These are phyloP conservation scores for Cynaeus angustus DNA, from an alignment of 2,888 invertebrate genomes.

Conservation along the genomic window DNA sequence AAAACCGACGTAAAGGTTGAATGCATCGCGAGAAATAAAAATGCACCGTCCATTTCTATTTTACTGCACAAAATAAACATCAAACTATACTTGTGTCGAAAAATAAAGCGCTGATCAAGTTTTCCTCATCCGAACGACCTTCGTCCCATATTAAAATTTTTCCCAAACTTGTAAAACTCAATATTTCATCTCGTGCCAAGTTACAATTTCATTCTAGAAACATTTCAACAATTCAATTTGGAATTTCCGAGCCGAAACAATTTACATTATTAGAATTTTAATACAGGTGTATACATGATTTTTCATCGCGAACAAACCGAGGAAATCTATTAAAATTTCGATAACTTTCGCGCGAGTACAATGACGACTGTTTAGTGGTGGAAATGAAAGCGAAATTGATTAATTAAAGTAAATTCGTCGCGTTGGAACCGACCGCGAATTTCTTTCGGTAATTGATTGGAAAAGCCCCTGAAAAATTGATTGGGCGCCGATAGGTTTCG, in stretches of 20 bases:
- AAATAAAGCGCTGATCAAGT: neutral
- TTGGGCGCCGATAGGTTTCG: constrained; percentile 30
- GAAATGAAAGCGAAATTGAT: constrained; percentile 33
- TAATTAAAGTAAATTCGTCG: constrained; percentile 31
- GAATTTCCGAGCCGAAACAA: constrained; percentile 4
- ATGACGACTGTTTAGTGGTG: constrained; percentile 1
- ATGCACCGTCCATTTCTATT: neutral
- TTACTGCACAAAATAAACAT: neutral
- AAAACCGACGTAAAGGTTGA: neutral
- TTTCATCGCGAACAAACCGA: neutral
- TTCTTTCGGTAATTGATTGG: constrained; percentile 33
- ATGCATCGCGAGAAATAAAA: neutral
- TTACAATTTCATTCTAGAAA: neutral
- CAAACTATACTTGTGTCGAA: neutral
- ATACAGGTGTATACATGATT: constrained; percentile 1
- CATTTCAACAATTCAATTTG: constrained; percentile 1
- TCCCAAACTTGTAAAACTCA: neutral
- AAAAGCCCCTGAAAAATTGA: constrained; percentile 31
- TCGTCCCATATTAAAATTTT: neutral
- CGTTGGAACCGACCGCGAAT: constrained; percentile 8
- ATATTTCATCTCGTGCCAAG: neutral
- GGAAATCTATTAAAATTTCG: constrained; percentile 1
- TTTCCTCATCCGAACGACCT: neutral
- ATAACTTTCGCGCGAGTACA: too few relatives aligned
- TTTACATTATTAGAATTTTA: constrained; percentile 8